A percentile compares a stretch with the other conserved stretches of the same genome.
These are phyloP conservation scores for Gasterosteus aculeatus DNA, from an alignment of 2,113 vertebrate genomes.

Conservation along the genomic window DNA sequence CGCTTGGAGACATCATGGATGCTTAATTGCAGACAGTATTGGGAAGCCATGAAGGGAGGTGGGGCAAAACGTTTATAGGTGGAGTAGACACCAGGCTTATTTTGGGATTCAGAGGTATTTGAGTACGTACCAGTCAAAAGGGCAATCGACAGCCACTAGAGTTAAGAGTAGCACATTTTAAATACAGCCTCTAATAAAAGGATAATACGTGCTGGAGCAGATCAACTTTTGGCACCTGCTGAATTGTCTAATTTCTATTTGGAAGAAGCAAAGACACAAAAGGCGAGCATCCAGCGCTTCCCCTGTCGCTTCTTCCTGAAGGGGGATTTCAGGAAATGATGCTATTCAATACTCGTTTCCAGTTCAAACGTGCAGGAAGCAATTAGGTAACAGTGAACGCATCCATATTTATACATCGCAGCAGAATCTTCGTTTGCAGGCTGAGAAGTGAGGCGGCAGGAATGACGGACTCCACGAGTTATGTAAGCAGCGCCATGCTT, in stretches of 20 bases:
- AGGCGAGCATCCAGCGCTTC: constrained; percentile 44
- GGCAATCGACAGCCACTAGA: not conserved
- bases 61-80: constrained; percentile 1
- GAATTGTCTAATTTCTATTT: constrained; percentile 40
- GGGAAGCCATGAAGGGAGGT: constrained; percentile 41
- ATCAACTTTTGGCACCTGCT: constrained; percentile 29
- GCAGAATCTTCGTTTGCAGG: constrained; percentile 23
- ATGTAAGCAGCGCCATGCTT: constrained; percentile 53
- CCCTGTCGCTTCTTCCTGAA: constrained; percentile 52
- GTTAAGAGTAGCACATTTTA: not conserved
- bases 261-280: constrained; percentile 34
- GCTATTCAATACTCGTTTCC: constrained; percentile 63
- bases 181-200: not conserved
- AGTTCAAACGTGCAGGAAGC: constrained; percentile 51
- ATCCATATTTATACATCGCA: constrained; percentile 48
- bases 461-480: constrained; percentile 48
- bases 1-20: constrained; percentile 36
- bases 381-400: constrained; percentile 56
- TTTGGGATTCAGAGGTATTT: constrained; percentile 10
- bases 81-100: not conserved
- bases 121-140: not conserved
- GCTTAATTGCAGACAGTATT: constrained; percentile 42
- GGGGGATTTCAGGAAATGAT: constrained; percentile 58
- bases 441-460: constrained; percentile 39
- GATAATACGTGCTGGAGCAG: constrained; percentile 13